Percentiles rank a stretch among this genome's conserved stretches.
Evolutionary conservation across 2,888 invertebrate species (phyloP).

Genomic region (Machimus rusticus): DNA sequence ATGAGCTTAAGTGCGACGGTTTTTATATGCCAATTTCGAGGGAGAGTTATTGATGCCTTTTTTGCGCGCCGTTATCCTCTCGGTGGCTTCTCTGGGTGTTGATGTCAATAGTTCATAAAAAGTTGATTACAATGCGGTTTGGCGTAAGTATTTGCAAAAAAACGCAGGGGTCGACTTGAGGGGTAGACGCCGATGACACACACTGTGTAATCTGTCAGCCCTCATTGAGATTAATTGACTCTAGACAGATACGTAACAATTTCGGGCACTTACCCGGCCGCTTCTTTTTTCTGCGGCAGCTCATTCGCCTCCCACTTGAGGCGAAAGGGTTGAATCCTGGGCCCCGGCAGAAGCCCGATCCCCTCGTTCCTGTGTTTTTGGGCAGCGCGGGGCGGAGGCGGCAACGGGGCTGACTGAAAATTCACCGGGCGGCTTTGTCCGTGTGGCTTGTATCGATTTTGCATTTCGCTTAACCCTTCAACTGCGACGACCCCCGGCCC

Average conservation of each 20-base stretch:
- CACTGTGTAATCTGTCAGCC: constrained; percentile 15
- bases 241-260: constrained; percentile 30
- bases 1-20: constrained; percentile 39
- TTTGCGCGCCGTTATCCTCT: constrained; percentile 4
- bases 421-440: neutral
- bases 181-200: constrained; percentile 12
- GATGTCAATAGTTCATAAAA: constrained; percentile 46
- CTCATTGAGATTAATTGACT: constrained; percentile 43
- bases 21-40: constrained; percentile 44
- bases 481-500: neutral
- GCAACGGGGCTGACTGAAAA: neutral
- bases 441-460: constrained; percentile 33
- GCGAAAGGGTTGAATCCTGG: neutral
- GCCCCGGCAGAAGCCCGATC: neutral
- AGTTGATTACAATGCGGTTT: constrained; percentile 46
- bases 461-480: constrained; percentile 27
- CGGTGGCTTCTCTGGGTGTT: constrained; percentile 4
- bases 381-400: neutral
- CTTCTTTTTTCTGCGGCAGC: neutral
- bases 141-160: constrained; percentile 28
- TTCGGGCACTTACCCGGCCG: neutral
- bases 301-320: constrained; percentile 6
- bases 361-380: neutral
- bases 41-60: constrained; percentile 47
- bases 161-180: neutral